These are phyloP conservation scores for Coptotermes formosanus DNA, from an alignment of 1,140 invertebrate genomes.

Conservation along the genomic window DNA sequence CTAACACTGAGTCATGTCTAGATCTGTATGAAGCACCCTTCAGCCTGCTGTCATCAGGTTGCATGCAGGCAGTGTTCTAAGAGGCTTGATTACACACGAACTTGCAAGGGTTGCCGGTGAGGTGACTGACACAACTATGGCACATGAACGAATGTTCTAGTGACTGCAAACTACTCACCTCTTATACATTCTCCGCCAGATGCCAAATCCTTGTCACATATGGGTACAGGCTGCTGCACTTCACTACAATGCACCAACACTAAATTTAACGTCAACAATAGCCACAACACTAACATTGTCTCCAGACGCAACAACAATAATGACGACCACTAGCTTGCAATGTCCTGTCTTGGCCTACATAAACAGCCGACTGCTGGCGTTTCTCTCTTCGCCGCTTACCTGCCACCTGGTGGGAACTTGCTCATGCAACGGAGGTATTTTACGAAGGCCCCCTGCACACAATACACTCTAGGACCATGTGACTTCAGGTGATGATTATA, in stretches of 20 bases:
- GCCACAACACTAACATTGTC: slow-evolving; percentile 8
- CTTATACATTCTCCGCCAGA: neutral
- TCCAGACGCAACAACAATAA: neutral
- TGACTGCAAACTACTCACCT: neutral
- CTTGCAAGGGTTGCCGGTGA: too few relatives aligned
- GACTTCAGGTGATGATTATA: neutral
- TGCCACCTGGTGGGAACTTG: slow-evolving; percentile 9
- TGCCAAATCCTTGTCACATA: neutral
- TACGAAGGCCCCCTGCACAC: slow-evolving; percentile 1
- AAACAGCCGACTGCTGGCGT: neutral
- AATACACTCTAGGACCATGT: neutral
- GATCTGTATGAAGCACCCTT: too few relatives aligned
- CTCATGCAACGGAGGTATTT: neutral
- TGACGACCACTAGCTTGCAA: neutral
- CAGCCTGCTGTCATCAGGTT: too few relatives aligned
- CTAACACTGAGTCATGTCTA: too few relatives aligned
- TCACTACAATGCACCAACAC: neutral
- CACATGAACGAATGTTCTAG: too few relatives aligned
- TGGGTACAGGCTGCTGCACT: neutral
- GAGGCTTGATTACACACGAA: too few relatives aligned
- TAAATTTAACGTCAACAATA: neutral
- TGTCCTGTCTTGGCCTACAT: slow-evolving; percentile 10
- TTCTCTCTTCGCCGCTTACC: neutral
- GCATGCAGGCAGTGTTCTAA: too few relatives aligned
- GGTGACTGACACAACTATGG: too few relatives aligned